These are phyloP conservation scores for Cynoglossus semilaevis DNA, from an alignment of 2,113 vertebrate genomes.

Conservation along the genomic window DNA sequence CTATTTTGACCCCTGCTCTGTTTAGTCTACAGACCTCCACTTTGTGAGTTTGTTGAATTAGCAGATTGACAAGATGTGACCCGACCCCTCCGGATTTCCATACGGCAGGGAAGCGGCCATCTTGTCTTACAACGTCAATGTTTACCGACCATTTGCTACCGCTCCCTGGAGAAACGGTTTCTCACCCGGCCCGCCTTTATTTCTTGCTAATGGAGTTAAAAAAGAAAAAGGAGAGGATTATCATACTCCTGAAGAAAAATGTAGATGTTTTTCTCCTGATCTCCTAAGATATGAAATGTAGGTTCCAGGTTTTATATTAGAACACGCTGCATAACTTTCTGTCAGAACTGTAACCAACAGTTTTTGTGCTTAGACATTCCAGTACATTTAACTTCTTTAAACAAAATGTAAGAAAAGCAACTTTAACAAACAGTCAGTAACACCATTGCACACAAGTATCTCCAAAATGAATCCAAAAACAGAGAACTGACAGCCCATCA, in stretches of 20 bases:
- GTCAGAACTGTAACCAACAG: no score
- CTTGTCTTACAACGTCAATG: slow-evolving; percentile 70
- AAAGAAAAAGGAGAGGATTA: neutral
- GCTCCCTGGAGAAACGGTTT: slow-evolving; percentile 38
- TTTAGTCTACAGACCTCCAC: slow-evolving; percentile 62
- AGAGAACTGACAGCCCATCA: no score
- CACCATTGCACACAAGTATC: no score
- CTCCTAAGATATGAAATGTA: slow-evolving; percentile 14
- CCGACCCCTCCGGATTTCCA: slow-evolving; percentile 51
- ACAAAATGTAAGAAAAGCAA: no score
- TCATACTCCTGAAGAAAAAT: slow-evolving; percentile 12
- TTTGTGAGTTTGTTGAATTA: slow-evolving; percentile 67
- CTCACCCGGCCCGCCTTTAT: slow-evolving; percentile 39
- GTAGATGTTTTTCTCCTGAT: slow-evolving; percentile 18
- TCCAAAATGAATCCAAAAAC: no score
- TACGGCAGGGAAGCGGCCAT: slow-evolving; percentile 57
- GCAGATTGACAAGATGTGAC: slow-evolving; percentile 58
- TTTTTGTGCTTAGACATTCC: no score
- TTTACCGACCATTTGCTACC: slow-evolving; percentile 52
- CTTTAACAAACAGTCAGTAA: no score
- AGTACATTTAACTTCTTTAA: no score
- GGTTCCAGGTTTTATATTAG: slow-evolving; percentile 11
- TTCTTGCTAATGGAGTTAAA: slow-evolving; percentile 21
- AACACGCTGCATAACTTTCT: neutral
- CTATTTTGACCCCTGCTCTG: slow-evolving; percentile 35